Evolutionary conservation across 2,888 invertebrate species (phyloP).

Genomic region (Alsophila aescularia): DNA sequence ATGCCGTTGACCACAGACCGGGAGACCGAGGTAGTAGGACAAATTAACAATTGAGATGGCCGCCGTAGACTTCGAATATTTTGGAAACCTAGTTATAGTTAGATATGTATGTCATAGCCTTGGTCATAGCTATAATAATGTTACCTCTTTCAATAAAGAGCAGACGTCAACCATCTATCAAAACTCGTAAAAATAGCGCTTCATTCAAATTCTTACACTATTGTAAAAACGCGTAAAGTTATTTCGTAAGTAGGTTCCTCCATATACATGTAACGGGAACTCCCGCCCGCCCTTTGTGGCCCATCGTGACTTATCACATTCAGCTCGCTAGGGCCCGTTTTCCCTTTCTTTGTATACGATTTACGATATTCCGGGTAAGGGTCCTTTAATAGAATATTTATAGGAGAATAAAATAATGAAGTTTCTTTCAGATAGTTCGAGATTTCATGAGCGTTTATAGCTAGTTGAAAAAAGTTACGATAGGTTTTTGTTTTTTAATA

Average conservation of each 20-base stretch:
- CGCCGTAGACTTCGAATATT: no score
- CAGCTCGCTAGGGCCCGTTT: slow-evolving; percentile 48
- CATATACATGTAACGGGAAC: slow-evolving; percentile 31
- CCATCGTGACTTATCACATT: slow-evolving; percentile 65
- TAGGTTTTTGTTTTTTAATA: neutral
- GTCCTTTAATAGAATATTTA: slow-evolving; percentile 59
- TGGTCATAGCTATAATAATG: no score
- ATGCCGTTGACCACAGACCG: no score
- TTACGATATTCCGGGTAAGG: slow-evolving; percentile 48
- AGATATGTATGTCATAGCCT: no score
- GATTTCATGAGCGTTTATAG: slow-evolving; percentile 3
- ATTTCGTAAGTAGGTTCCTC: slow-evolving; percentile 30
- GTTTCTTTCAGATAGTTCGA: slow-evolving; percentile 14
- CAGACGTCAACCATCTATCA: no score
- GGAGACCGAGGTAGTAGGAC: no score
- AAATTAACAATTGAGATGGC: no score
- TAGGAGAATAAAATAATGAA: slow-evolving; percentile 32
- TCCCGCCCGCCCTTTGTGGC: slow-evolving; percentile 44
- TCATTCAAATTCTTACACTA: neutral
- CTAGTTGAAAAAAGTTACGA: neutral
- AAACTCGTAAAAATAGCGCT: slow-evolving; percentile 28
- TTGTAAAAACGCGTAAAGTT: slow-evolving; percentile 15
- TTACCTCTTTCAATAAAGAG: no score
- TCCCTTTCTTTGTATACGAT: slow-evolving; percentile 56
- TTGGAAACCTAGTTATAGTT: no score